phyloP scores from a whole-genome alignment of 2,113 vertebrate genomes.

The Lipotes vexillifer region DNA sequence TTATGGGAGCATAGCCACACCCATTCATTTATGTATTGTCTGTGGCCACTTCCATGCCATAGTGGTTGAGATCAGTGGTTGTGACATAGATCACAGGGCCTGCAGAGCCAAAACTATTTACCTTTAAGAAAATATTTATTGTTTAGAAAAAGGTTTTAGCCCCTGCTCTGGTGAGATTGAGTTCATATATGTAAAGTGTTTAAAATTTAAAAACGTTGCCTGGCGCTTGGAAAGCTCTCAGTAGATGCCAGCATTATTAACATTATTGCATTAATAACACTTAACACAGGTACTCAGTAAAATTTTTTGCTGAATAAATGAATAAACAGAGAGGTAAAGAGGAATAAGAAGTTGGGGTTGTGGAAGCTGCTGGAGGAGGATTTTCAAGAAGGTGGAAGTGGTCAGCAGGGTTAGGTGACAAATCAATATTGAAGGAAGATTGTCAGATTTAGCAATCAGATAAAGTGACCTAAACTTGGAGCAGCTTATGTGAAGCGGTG shows the following conservation, averaged over 20 bases:
- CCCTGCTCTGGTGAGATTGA: not conserved
- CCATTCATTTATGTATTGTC: not conserved
- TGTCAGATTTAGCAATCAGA: not conserved
- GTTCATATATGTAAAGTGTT: not conserved
- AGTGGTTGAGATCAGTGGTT: not conserved
- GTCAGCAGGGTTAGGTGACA: not conserved
- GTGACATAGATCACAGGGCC: not conserved
- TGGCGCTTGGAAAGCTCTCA: not conserved
- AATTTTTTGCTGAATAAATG: not conserved
- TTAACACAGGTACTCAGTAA: not conserved
- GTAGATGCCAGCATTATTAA: not conserved
- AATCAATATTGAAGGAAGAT: conserved; percentile 12
- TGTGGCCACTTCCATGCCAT: not conserved
- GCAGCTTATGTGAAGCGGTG: not conserved
- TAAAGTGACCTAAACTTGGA: not conserved
- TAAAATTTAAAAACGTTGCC: not conserved
- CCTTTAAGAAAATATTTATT: not conserved
- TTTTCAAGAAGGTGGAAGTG: conserved; percentile 33
- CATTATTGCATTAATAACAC: not conserved
- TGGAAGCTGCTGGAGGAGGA: not conserved
- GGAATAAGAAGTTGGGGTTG: not conserved
- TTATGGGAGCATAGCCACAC: not conserved
- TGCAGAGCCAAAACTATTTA: not conserved
- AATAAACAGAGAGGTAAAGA: not conserved
- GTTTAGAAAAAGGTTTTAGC: not conserved